Conservation (phyloP, 2,888 invertebrate genomes). For the Cyrtodaria siliqua region DNA sequence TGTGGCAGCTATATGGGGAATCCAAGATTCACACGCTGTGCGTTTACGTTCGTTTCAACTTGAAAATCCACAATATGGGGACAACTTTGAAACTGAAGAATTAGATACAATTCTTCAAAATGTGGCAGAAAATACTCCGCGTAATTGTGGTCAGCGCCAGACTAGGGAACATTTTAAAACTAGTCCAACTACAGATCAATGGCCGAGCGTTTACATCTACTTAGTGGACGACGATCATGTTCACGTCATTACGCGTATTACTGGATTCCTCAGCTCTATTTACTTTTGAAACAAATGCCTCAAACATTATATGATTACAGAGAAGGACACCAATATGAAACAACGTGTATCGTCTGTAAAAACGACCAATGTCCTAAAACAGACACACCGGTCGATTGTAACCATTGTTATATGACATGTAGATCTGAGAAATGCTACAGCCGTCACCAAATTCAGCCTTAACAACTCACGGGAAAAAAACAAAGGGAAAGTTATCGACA, state of each 20-base stretch:
- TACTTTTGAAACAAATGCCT: constrained; percentile 30
- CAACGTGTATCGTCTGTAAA: constrained; percentile 36
- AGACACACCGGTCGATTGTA: constrained; percentile 1
- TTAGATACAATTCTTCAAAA: constrained; percentile 30
- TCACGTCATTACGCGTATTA: constrained; percentile 30
- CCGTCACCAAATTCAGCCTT: too few species aligned
- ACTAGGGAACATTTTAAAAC: constrained; percentile 48
- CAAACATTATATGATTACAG: constrained; percentile 27
- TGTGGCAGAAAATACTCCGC: constrained; percentile 23
- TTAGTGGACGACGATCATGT: constrained; percentile 44
- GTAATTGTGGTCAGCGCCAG: constrained; percentile 54
- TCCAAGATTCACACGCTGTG: too few species aligned
- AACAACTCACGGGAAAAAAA: too few species aligned
- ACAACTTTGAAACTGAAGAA: too few species aligned
- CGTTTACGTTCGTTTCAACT: too few species aligned
- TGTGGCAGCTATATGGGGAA: too few species aligned
- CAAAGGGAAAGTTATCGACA: too few species aligned
- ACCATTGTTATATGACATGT: constrained; percentile 27
- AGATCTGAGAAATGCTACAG: constrained; percentile 23
- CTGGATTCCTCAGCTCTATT: constrained; percentile 40
- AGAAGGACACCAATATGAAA: constrained; percentile 33
- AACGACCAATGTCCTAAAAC: constrained; percentile 27
- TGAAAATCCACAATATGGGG: too few species aligned
- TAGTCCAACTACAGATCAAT: constrained; percentile 25
- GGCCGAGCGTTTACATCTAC: constrained; percentile 41